phyloP scores from a whole-genome alignment of 2,888 invertebrate genomes.

The Leptothorax acervorum region DNA sequence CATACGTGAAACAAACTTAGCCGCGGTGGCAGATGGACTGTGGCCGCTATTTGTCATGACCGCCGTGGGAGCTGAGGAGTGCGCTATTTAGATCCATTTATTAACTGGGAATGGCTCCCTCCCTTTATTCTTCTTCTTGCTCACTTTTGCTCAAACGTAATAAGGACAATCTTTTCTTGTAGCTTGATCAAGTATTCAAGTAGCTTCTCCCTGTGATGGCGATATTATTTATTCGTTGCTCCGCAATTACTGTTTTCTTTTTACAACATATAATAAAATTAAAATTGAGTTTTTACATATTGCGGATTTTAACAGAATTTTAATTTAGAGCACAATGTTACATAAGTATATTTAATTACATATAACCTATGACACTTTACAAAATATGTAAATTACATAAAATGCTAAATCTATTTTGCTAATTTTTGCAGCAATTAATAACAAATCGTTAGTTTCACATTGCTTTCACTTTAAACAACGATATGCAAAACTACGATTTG shows the following conservation, averaged over 20 bases:
- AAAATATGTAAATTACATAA: background rate
- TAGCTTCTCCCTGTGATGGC: background rate
- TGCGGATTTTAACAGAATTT: background rate
- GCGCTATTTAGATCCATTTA: constrained; percentile 44
- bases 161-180: background rate
- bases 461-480: background rate
- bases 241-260: background rate
- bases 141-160: background rate
- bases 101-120: constrained; percentile 31
- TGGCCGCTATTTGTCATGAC: constrained; percentile 35
- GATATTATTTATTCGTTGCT: background rate
- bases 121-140: background rate
- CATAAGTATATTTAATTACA: constrained; percentile 5
- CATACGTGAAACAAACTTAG: constrained; percentile 55
- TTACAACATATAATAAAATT: background rate
- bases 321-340: background rate
- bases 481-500: background rate
- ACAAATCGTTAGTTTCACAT: background rate
- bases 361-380: background rate
- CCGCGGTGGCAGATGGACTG: constrained; percentile 48
- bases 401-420: background rate
- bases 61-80: constrained; percentile 28
- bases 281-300: background rate
- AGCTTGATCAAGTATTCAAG: background rate
- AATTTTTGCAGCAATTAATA: background rate